Evolutionary conservation across 2,888 invertebrate species (phyloP).

Genomic region (Eumacrocentrus americanus): DNA sequence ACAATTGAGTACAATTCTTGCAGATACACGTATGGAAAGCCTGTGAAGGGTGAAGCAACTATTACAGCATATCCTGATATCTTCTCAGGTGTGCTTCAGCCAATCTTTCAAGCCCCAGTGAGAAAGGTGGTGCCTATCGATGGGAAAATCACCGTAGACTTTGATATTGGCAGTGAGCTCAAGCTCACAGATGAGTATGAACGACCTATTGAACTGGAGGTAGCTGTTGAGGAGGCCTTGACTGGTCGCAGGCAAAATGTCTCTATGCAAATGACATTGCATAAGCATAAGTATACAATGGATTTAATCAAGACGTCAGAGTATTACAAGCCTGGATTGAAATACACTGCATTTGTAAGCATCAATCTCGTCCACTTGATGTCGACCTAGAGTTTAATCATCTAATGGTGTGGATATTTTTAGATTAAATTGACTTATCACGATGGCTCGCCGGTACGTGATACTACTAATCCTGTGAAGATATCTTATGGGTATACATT

Average conservation of each 20-base stretch:
- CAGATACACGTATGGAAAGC: slow-evolving; percentile 85
- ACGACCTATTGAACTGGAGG: slow-evolving; percentile 82
- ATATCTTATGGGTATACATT: slow-evolving; percentile 70
- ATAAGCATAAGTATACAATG: slow-evolving; percentile 78
- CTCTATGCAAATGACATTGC: slow-evolving; percentile 75
- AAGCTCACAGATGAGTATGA: slow-evolving; percentile 79
- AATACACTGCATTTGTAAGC: slow-evolving; percentile 81
- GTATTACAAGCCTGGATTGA: slow-evolving; percentile 87
- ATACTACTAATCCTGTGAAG: slow-evolving; percentile 66
- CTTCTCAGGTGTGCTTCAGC: slow-evolving; percentile 79
- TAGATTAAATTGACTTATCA: slow-evolving; percentile 74
- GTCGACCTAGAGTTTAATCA: neutral
- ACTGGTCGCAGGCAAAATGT: slow-evolving; percentile 85
- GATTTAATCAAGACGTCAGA: slow-evolving; percentile 81
- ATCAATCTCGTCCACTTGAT: slow-evolving; percentile 1
- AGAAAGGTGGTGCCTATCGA: slow-evolving; percentile 69
- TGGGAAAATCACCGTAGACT: slow-evolving; percentile 78
- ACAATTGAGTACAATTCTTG: slow-evolving; percentile 24
- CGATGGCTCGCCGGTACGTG: slow-evolving; percentile 71
- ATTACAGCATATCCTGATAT: slow-evolving; percentile 84
- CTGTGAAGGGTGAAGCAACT: slow-evolving; percentile 85
- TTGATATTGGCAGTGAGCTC: slow-evolving; percentile 76
- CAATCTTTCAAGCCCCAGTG: slow-evolving; percentile 71
- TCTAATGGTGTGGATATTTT: slow-evolving; percentile 25
- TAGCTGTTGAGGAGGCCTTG: slow-evolving; percentile 87